Evolutionary conservation across 2,888 invertebrate genomes (phyloP).

Genomic region (Epicampocera succincta): DNA sequence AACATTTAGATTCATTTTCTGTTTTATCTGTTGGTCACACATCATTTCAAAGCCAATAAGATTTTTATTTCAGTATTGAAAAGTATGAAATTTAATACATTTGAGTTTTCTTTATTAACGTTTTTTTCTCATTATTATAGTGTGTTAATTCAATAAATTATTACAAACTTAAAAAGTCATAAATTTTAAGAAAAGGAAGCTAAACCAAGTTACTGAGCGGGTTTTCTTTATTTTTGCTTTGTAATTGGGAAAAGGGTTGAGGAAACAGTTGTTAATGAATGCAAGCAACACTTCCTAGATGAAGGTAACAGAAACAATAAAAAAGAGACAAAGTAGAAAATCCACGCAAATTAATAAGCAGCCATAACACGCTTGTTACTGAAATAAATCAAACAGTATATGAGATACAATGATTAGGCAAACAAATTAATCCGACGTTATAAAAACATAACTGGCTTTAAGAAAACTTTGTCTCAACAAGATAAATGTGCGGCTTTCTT

Average conservation of each 20-base stretch:
- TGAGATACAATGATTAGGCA: conserved; percentile 17
- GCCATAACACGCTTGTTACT: conserved; percentile 38
- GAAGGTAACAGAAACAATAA: conserved; percentile 30
- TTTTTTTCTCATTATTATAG: neutral
- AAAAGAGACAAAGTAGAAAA: neutral
- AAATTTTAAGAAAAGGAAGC: conserved; percentile 41
- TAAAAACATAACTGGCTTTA: too few relatives aligned
- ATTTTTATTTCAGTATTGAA: conserved; percentile 23
- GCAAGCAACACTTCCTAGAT: conserved; percentile 56
- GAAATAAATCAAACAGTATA: conserved; percentile 48
- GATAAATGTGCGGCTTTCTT: too few relatives aligned
- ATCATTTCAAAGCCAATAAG: conserved; percentile 9
- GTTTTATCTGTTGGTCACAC: neutral
- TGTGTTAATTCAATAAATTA: conserved; percentile 46
- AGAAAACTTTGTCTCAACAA: too few relatives aligned
- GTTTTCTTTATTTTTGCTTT: neutral
- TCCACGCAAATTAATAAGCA: conserved; percentile 31
- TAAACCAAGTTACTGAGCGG: conserved; percentile 29
- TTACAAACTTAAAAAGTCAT: conserved; percentile 29
- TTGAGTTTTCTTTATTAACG: neutral
- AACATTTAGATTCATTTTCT: conserved; percentile 1
- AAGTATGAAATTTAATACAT: conserved; percentile 48
- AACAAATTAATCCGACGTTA: neutral
- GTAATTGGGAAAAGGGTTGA: conserved; percentile 56
- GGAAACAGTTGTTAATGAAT: conserved; percentile 58